Base-by-base conservation (phyloP, 2,888 invertebrate genomes). In the Microplitis deprimator region DNA sequence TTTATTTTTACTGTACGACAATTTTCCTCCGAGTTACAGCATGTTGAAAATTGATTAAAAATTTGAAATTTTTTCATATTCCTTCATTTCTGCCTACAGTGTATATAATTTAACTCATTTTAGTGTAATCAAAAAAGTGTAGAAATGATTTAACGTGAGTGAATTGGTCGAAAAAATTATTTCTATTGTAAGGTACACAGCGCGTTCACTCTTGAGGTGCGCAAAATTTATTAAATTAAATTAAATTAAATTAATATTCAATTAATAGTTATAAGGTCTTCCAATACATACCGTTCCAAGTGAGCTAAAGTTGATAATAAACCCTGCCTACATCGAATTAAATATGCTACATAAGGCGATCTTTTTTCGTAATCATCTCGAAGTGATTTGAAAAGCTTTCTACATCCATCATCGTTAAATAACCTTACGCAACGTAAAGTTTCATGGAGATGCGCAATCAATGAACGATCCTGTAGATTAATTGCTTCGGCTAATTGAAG, bases 401-500 rank as follows among this genome's bases (percentile, higher is more conserved):
- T 92, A 85, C 95, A 95, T 68, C 94, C 95, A 79, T 90, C 91
- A 68, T 93, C 92, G 86, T 95, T 95, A 84, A 97, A 93, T 71
- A 94, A 91, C 76, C 93, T 92, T 59, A 97, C 92, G 84, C 96
- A 96, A 41, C 96, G 92, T 77, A 97, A 91, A 1, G 96, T 95
- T 90, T 97, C 97, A 65, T 96, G 94, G 5, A 97, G 92, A 85
- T 96, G 94, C 0, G 96, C 95, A 71, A 95, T 93, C 81, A 94
- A 91, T 67, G 94, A 93, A 86, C 94, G 92, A 86, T 96, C 94
- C 84, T 95, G 94, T 76, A 96, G 91, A 89, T 95, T 95, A 61
- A 95, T 93, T 50, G 96, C 95, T 90, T 96, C 96, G 0, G 96
- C 96, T 80, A 96, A 90, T 89, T 96, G 95, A 68, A 94, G 91